Evolutionary conservation across 2,113 vertebrate species (phyloP).

Genomic region (Anhinga rufa): DNA sequence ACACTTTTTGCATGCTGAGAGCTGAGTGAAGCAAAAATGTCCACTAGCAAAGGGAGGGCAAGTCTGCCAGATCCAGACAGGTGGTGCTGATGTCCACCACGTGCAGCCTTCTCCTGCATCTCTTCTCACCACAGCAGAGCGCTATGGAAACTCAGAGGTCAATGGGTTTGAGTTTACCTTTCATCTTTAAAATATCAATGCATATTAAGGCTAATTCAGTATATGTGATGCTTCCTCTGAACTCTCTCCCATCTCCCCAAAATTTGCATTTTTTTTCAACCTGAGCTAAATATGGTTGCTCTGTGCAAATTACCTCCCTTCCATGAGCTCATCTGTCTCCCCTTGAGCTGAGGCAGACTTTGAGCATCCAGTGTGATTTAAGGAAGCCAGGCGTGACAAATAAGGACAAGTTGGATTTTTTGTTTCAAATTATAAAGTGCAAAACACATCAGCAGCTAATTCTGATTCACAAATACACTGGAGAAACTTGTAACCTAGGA

Average conservation of each 20-base stretch:
- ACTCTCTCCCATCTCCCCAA: too few species aligned
- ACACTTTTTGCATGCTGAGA: neutral
- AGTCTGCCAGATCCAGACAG: neutral
- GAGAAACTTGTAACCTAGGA: slow-evolving; percentile 39
- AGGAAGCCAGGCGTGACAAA: slow-evolving; percentile 58
- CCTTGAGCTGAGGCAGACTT: slow-evolving; percentile 5
- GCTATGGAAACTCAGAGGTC: neutral
- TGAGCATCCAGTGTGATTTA: slow-evolving; percentile 8
- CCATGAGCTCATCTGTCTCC: neutral
- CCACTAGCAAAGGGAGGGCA: neutral
- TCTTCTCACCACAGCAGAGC: neutral
- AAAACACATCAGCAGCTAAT: neutral
- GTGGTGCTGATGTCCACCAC: fast-evolving
- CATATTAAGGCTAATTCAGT: neutral
- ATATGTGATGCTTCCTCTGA: neutral
- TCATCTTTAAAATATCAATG: neutral
- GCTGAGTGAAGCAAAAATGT: neutral
- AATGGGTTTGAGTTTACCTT: neutral
- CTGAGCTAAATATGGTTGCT: neutral
- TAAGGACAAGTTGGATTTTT: neutral
- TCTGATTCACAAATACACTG: slow-evolving; percentile 39
- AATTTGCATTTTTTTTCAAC: neutral
- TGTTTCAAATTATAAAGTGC: slow-evolving; percentile 1
- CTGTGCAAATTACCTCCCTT: neutral
- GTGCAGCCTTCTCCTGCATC: neutral